A percentile compares a stretch with the other conserved stretches of the same genome.
Conservation (phyloP, 2,888 invertebrate species). For the Scrobipalpa costella region DNA sequence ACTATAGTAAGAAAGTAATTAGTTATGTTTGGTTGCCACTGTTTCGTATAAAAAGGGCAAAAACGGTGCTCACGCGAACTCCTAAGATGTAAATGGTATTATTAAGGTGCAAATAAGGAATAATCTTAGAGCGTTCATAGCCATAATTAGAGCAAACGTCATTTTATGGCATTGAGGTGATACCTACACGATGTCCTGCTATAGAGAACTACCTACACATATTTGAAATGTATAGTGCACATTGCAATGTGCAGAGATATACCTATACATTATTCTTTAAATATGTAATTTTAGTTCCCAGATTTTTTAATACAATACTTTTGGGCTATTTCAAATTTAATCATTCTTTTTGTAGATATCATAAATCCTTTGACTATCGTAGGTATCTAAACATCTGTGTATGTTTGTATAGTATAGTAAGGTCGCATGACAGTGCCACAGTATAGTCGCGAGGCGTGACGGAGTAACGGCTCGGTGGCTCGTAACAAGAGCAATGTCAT, state of each 20-base stretch:
- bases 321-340: too few species aligned
- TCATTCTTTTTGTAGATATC: too few species aligned
- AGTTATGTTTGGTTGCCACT: too few species aligned
- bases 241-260: too few species aligned
- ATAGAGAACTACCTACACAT: too few species aligned
- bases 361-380: too few species aligned
- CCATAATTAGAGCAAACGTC: background rate
- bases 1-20: too few species aligned
- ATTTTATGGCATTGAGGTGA: background rate
- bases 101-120: background rate
- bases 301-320: too few species aligned
- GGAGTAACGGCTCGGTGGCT: background rate
- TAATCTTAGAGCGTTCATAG: background rate
- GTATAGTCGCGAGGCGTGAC: background rate
- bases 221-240: too few species aligned
- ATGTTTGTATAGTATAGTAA: background rate
- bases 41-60: background rate
- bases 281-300: too few species aligned
- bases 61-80: background rate
- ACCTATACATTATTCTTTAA: too few species aligned
- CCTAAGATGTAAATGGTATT: background rate
- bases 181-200: background rate
- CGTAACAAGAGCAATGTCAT: constrained; percentile 4
- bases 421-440: background rate
- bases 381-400: background rate